These are phyloP conservation scores for Nasonia vitripennis DNA, from an alignment of 1,140 invertebrate genomes.

Conservation along the genomic window DNA sequence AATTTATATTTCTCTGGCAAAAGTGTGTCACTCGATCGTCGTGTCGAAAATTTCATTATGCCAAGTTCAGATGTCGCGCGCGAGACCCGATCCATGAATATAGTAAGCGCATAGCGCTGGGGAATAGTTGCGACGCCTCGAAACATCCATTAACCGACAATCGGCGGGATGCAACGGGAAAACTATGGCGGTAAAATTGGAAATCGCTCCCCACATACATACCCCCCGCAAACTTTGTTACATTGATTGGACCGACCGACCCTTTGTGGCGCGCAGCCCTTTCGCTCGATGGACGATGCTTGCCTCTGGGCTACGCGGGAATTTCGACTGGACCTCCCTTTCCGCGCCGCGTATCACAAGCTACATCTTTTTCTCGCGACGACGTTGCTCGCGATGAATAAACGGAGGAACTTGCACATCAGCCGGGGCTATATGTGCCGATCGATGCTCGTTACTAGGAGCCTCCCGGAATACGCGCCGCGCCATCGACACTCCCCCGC, in stretches of 20 bases:
- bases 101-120: not conserved
- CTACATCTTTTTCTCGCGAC: not conserved
- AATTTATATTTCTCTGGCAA: not conserved
- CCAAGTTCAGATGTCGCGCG: not conserved
- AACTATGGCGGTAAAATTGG: not conserved
- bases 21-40: constrained; percentile 15
- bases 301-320: not conserved
- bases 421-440: not conserved
- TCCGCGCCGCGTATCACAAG: not conserved
- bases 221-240: constrained; percentile 24
- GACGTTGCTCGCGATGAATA: not conserved
- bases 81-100: not conserved
- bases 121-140: not conserved
- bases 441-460: not conserved
- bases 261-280: constrained; percentile 17
- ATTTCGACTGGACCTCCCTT: not conserved
- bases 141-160: not conserved
- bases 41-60: constrained; percentile 15
- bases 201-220: not conserved
- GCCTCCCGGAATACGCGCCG: not conserved
- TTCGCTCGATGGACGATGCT: constrained; percentile 3
- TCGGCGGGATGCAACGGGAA: not conserved
- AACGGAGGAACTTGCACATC: no score
- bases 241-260: constrained; percentile 41
- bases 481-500: not conserved